Base-by-base conservation (phyloP, 2,797 vertebrate genomes). In the Rachycentron canadum region DNA sequence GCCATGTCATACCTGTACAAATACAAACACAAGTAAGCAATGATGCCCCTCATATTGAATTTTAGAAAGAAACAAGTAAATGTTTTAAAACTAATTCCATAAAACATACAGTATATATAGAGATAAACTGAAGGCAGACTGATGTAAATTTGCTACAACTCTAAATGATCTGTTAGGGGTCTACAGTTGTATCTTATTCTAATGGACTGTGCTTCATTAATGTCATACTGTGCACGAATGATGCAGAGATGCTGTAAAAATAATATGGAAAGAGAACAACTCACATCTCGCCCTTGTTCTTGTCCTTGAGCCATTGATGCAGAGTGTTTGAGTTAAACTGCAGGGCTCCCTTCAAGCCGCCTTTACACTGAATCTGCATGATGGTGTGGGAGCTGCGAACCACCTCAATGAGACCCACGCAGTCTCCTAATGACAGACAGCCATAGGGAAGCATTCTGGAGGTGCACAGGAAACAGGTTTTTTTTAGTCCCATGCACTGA, bases 281-380 rank as follows among this genome's bases (percentile, higher is more conserved):
- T 94, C 86, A 96, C 96, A 91, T 94, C 79, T 96, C 96, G 38
- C 95, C 96, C 68, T 95, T 95, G 92, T 96, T 96, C 87, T 96
- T 96, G 82, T 96, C 96, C 85, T 89, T 96, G 73, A 96, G 92
- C 96, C 96, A 96, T 87, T 96, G 96, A 82, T 96, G 96, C 88
- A 96, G 88, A 7, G 96, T 95, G 74, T 96, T 93, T 43, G 95
- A 96, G 91, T 96, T 96, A 86, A 96, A 96, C 93, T 96, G 96
- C 81, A 96, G 92, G 0, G 96, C 95, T 82, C 95, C 96, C 86
- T 96, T 96, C 84, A 96, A 86, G 63, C 95, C 96, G 5, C 96
- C 96, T 91, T 96, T 96, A 80, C 96, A 96, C 85, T 96, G 96
- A 87, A 96, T 96, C 91, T 96, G 96, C 96, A 96, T 96, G 91